phyloP scores from a whole-genome alignment of 1,140 invertebrate species.

The Drosophila kurseongensis region DNA sequence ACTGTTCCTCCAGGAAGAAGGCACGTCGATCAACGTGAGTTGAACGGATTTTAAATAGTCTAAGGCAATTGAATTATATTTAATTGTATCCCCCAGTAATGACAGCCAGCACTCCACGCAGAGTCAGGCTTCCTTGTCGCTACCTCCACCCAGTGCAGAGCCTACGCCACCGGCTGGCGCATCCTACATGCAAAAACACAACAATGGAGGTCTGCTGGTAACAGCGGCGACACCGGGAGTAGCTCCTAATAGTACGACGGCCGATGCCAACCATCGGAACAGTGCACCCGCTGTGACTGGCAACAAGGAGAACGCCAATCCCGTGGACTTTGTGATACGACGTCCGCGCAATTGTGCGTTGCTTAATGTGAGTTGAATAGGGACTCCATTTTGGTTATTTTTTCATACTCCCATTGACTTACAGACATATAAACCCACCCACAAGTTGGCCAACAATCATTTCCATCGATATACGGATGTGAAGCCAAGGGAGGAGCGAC shows the following conservation, averaged over 20 bases:
- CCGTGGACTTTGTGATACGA: conserved; percentile 75
- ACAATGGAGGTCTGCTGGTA: conserved; percentile 65
- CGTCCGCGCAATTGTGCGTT: conserved; percentile 78
- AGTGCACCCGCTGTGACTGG: conserved; percentile 56
- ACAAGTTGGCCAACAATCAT: conserved; percentile 90
- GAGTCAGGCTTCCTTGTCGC: conserved; percentile 70
- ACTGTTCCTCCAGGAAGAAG: conserved; percentile 85
- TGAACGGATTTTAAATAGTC: not conserved
- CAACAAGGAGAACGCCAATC: conserved; percentile 83
- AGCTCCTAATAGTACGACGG: conserved; percentile 20
- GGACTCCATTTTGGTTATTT: accelerated
- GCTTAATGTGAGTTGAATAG: conserved; percentile 66
- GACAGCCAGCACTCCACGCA: conserved; percentile 80
- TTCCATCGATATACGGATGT: conserved; percentile 95
- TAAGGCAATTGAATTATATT: not conserved
- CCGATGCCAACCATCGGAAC: conserved; percentile 52
- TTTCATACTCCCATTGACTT: conserved; percentile 1
- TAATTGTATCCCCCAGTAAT: conserved; percentile 45
- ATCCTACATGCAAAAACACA: conserved; percentile 52
- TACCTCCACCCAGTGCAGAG: conserved; percentile 60
- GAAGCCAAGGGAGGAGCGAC: conserved; percentile 92
- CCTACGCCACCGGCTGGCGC: conserved; percentile 12
- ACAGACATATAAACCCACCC: conserved; percentile 84
- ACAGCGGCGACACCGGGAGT: conserved; percentile 26
- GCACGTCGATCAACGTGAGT: conserved; percentile 84